A percentile compares a stretch with the other conserved stretches of the same genome.
phyloP scores from a whole-genome alignment of 2,113 vertebrate species.

The Platichthys stellatus region DNA sequence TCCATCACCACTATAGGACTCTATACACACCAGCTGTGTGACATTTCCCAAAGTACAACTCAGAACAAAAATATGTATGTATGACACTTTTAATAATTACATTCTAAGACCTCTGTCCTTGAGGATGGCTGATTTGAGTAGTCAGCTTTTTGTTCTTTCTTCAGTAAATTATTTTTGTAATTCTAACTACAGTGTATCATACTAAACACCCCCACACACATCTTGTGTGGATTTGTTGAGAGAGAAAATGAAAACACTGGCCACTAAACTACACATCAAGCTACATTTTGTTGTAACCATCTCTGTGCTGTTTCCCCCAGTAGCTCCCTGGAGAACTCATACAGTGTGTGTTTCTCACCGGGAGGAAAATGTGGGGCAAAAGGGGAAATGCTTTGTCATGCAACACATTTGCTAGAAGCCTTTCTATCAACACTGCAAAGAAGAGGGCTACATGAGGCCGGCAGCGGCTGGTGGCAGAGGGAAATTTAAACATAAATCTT shows the following conservation, averaged over 20 bases:
- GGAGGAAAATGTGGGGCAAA: slow-evolving; percentile 35
- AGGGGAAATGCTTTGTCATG: slow-evolving; percentile 69
- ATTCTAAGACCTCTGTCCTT: background rate
- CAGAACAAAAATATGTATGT: background rate
- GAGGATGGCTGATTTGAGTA: no score
- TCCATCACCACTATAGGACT: background rate
- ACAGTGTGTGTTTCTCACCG: slow-evolving; percentile 46
- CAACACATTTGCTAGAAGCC: slow-evolving; percentile 64
- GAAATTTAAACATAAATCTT: slow-evolving; percentile 72
- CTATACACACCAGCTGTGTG: background rate
- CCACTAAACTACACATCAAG: background rate
- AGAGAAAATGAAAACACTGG: slow-evolving; percentile 4
- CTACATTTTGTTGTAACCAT: background rate
- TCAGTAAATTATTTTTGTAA: background rate
- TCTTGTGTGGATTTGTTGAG: background rate
- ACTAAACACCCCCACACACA: background rate
- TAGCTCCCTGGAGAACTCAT: slow-evolving; percentile 11
- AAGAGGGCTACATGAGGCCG: slow-evolving; percentile 33
- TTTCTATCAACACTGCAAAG: slow-evolving; percentile 61
- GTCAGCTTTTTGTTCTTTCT: no score
- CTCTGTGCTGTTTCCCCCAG: slow-evolving; percentile 24
- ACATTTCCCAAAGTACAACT: background rate
- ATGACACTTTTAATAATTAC: background rate
- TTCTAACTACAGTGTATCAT: background rate
- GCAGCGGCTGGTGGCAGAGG: slow-evolving; percentile 54